These are phyloP conservation scores for Orcinus orca DNA, from an alignment of 2,113 vertebrate genomes.

Conservation along the genomic window DNA sequence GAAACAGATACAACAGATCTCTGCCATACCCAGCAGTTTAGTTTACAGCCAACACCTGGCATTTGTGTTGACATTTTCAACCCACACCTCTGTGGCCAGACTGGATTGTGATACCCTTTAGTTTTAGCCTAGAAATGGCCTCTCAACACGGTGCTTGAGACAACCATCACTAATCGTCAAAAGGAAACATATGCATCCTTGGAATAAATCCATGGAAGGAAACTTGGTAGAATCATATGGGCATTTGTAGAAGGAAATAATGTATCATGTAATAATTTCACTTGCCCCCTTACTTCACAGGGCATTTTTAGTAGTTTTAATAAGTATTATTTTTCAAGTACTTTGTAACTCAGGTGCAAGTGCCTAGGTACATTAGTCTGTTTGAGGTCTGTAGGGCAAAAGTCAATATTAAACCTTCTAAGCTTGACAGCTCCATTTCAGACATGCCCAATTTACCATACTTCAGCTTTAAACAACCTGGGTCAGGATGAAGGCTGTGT, in stretches of 20 bases:
- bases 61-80: background rate
- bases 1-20: background rate
- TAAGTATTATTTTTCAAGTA: slow-evolving; percentile 40
- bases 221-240: background rate
- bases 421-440: slow-evolving; percentile 54
- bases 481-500: slow-evolving; percentile 28
- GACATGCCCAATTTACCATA: slow-evolving; percentile 55
- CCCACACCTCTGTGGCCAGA: background rate
- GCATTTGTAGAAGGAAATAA: slow-evolving; percentile 6
- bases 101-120: background rate
- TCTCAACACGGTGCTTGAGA: background rate
- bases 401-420: slow-evolving; percentile 50
- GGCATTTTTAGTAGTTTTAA: slow-evolving; percentile 16
- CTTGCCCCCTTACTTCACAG: background rate
- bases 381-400: slow-evolving; percentile 30
- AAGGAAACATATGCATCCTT: background rate
- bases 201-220: background rate
- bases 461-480: slow-evolving; percentile 47
- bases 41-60: background rate
- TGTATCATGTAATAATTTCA: background rate
- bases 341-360: background rate
- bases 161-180: background rate
- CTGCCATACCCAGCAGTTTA: background rate
- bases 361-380: background rate
- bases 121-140: background rate